A percentile compares a stretch with the other conserved stretches of the same genome.
Conservation (phyloP, 2,113 vertebrate species). For the Aphelocoma coerulescens region DNA sequence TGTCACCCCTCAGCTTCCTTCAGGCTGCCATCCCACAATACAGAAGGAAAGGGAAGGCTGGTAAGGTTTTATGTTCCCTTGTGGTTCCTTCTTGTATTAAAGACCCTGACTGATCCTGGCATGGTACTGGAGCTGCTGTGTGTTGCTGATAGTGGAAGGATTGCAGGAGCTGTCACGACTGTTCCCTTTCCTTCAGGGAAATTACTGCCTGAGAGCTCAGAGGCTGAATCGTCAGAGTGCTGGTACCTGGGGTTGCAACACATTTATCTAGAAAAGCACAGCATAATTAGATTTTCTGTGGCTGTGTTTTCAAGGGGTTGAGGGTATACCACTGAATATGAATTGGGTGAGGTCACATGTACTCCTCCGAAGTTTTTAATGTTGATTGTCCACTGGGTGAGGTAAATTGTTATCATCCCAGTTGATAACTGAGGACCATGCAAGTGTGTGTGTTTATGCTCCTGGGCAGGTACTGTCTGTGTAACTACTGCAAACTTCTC, state of each 20-base stretch:
- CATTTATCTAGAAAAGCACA: not conserved
- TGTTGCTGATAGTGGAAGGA: not conserved
- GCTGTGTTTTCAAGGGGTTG: not conserved
- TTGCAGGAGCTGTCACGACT: not conserved
- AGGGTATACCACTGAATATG: not conserved
- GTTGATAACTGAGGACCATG: not conserved
- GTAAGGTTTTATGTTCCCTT: not conserved
- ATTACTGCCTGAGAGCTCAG: not conserved
- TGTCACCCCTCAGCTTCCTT: not conserved
- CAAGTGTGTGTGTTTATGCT: not conserved
- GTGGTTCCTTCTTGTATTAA: not conserved
- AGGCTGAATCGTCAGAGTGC: not conserved
- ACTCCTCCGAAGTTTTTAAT: not conserved
- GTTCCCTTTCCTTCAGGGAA: not conserved
- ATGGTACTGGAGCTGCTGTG: not conserved
- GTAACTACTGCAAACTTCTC: not conserved
- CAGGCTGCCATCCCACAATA: not conserved
- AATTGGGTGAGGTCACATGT: not conserved
- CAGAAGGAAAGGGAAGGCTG: not conserved
- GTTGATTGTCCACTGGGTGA: not conserved
- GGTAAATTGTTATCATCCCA: not conserved
- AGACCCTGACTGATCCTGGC: not conserved
- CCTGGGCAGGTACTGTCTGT: not conserved
- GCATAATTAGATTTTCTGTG: not conserved
- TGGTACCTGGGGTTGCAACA: not conserved